Conservation (phyloP, 2,888 invertebrate species). For the Gandaritis pyraliata region DNA sequence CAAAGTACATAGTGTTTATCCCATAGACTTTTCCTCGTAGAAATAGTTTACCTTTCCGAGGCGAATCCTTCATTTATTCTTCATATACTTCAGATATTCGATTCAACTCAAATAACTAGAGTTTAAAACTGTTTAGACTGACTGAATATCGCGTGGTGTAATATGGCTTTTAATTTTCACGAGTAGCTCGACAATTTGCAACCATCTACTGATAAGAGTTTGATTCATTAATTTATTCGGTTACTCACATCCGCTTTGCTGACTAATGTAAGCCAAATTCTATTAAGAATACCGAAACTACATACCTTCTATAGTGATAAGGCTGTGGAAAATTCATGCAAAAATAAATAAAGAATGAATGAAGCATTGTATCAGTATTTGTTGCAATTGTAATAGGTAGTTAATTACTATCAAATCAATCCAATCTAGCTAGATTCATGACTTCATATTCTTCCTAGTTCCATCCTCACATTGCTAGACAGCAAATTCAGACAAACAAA, state of each 20-base stretch:
- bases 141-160: too few relatives aligned
- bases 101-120: too few relatives aligned
- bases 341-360: background rate
- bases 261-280: conserved; percentile 40
- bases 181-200: conserved; percentile 16
- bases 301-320: background rate
- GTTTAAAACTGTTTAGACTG: too few relatives aligned
- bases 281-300: conserved; percentile 32
- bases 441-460: too few relatives aligned
- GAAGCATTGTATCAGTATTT: too few relatives aligned
- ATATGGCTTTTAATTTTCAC: conserved; percentile 22
- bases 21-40: conserved; percentile 1
- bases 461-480: too few relatives aligned
- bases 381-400: background rate
- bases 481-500: too few relatives aligned
- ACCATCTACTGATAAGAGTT: conserved; percentile 57
- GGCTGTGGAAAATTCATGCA: background rate
- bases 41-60: background rate
- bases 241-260: conserved; percentile 64
- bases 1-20: conserved; percentile 24
- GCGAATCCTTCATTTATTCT: conserved; percentile 1
- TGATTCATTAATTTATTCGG: conserved; percentile 64
- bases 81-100: too few relatives aligned
- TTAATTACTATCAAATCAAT: too few relatives aligned
- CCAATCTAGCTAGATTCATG: too few relatives aligned